Percentiles rank a stretch among this genome's conserved stretches.
Conservation (phyloP, 2,888 invertebrate species). For the Epirrhoe tristata region DNA sequence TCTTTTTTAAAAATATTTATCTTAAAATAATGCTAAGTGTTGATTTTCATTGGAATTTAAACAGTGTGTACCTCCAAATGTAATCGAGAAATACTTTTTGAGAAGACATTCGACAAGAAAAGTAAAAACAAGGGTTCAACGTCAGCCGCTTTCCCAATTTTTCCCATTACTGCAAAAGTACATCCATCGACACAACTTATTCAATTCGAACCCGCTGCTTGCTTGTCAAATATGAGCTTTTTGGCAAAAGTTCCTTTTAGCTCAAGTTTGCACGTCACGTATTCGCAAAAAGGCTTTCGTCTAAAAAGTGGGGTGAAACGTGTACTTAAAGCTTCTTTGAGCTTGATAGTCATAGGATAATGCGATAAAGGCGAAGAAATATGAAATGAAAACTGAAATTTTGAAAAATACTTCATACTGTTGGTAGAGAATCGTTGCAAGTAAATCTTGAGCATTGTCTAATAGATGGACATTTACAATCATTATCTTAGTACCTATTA, state of each 20-base stretch:
- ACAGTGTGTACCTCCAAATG: too few relatives aligned
- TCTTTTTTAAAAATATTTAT: too few relatives aligned
- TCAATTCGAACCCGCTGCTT: conserved; percentile 29
- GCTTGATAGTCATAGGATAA: conserved; percentile 36
- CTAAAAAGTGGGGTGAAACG: conserved; percentile 43
- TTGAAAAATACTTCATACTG: too few relatives aligned
- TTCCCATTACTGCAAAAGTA: conserved; percentile 4
- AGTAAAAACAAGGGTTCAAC: neutral
- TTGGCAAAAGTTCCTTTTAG: conserved; percentile 34
- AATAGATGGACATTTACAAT: too few relatives aligned
- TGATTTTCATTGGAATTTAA: too few relatives aligned
- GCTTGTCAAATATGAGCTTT: conserved; percentile 42
- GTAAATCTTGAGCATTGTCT: too few relatives aligned
- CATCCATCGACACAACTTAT: conserved; percentile 13
- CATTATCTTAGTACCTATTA: too few relatives aligned
- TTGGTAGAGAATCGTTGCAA: too few relatives aligned
- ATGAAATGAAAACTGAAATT: too few relatives aligned
- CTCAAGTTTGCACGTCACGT: conserved; percentile 48
- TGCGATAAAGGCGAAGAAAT: conserved; percentile 13
- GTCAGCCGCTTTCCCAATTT: neutral
- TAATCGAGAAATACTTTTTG: neutral
- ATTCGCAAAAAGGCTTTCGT: conserved; percentile 45
- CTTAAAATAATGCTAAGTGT: too few relatives aligned
- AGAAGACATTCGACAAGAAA: neutral
- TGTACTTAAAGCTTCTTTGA: conserved; percentile 42